Conservation (phyloP, 2,113 vertebrate genomes). For the Pagrus major region DNA sequence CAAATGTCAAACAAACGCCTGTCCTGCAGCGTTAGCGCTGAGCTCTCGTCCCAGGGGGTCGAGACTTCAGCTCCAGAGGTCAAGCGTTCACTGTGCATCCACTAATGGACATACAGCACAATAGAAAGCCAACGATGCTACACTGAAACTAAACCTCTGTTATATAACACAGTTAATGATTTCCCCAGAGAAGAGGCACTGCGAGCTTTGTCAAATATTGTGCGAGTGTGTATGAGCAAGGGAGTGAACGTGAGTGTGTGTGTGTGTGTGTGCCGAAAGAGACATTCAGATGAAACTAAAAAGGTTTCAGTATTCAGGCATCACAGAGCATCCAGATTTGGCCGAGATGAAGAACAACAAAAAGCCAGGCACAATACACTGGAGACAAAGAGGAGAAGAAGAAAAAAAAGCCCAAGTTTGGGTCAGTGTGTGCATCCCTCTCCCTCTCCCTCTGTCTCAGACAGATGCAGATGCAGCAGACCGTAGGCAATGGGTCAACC, state of each 20-base stretch:
- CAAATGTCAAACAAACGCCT: constrained; percentile 32
- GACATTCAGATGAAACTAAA: constrained; percentile 13
- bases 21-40: constrained; percentile 34
- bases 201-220: constrained; percentile 51
- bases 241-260: neutral
- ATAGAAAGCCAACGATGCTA: constrained; percentile 44
- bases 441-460: constrained; percentile 34
- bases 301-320: neutral
- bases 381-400: constrained; percentile 13
- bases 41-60: constrained; percentile 54
- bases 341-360: constrained; percentile 11
- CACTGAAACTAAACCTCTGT: constrained; percentile 55
- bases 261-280: constrained; percentile 25
- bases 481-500: constrained; percentile 69
- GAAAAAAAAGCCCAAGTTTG: constrained; percentile 28
- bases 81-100: constrained; percentile 34
- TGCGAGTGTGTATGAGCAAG: constrained; percentile 8
- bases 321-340: constrained; percentile 5
- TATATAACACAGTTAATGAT: constrained; percentile 79
- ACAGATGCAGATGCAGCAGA: constrained; percentile 68
- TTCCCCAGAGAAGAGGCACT: constrained; percentile 52
- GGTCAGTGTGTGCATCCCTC: constrained; percentile 20
- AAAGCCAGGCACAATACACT: constrained; percentile 1
- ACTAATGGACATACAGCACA: constrained; percentile 59
- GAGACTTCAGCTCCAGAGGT: constrained; percentile 54